phyloP scores from a whole-genome alignment of 1,140 invertebrate genomes.

The Neodiprion pinetum region DNA sequence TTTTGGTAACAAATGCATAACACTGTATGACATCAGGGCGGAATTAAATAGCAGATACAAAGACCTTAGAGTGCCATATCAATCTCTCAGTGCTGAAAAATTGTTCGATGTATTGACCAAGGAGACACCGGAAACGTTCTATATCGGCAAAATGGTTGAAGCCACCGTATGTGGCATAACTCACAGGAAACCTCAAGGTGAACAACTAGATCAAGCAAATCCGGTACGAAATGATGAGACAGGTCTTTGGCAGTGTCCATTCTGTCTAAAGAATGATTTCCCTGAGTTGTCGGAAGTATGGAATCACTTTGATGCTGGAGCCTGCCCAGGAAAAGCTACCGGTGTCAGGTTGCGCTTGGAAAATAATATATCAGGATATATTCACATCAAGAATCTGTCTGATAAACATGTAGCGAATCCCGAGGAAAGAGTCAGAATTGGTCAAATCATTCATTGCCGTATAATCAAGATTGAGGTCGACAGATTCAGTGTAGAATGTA shows the following conservation, averaged over 20 bases:
- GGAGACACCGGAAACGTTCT: conserved; percentile 95
- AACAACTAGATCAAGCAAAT: conserved; percentile 94
- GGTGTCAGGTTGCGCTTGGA: conserved; percentile 91
- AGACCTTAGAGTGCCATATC: conserved; percentile 85
- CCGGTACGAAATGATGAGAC: conserved; percentile 94
- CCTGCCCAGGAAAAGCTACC: conserved; percentile 93
- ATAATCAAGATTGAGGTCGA: conserved; percentile 97
- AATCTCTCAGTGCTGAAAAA: conserved; percentile 83
- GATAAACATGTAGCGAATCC: conserved; percentile 94
- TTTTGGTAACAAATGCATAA: conserved; percentile 97
- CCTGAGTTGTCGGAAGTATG: conserved; percentile 95
- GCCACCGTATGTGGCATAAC: conserved; percentile 80
- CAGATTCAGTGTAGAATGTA: conserved; percentile 92
- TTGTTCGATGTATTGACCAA: conserved; percentile 96
- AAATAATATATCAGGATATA: conserved; percentile 94
- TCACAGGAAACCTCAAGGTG: conserved; percentile 87
- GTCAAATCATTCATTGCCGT: conserved; percentile 92
- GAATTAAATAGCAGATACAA: conserved; percentile 97
- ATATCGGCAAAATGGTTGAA: conserved; percentile 86
- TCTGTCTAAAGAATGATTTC: conserved; percentile 95
- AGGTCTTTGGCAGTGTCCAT: conserved; percentile 96
- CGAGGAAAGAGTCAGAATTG: conserved; percentile 85
- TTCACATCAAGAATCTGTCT: conserved; percentile 94
- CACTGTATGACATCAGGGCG: conserved; percentile 95
- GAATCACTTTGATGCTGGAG: conserved; percentile 97